Base-by-base conservation (phyloP, 1,140 invertebrate species). In the Zeugodacus cucurbitae region DNA sequence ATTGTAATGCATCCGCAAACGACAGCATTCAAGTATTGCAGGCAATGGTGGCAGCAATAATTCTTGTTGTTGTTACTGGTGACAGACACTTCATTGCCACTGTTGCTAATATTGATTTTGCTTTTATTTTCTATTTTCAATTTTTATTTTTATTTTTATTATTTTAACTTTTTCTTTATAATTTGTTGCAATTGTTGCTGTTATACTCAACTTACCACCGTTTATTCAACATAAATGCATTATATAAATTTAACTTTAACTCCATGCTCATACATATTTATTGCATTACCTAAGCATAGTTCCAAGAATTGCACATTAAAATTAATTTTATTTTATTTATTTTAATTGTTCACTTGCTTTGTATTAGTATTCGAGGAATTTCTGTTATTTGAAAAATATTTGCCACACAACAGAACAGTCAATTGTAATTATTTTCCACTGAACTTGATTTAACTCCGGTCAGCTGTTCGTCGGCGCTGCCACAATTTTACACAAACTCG, bases 51-150 rank as follows among this genome's bases (percentile, higher is more conserved):
- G 70, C 29, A 70, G 14, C 64, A 70, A 70, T 26, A 70, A 34
- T 26, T 48, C n/a, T 7, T 26, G 11, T 26, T 44, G 11, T 22
- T 26, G n/a, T 82, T 10, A 26, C 41, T 82, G 74, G 41, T 82
- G 37, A 82, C 74, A 48, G 74, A 82, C 74, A 82, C n/a, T 44
- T 82, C 74, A 82, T 82, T 82, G 74, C 74, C 74, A 82, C 44
- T 54, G 22, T 82, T 82, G 41, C n/a, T 17, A 7, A 82, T 48
- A 74, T 26, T 48, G 17, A 17, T 82, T 78, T 54, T 82, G 48
- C 29, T 82, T 48, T 48, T 54, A 54, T 54, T 54, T 17, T 67
- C 20, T 26, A 4, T 34, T 34, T 17, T 67, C n/a, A n/a, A n/a
- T 67, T 10, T 32, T 3, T 26, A 14, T 82, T 82, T 48, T 54